Percentiles rank a stretch among this genome's conserved stretches.
These are phyloP conservation scores for Delphinapterus leucas DNA, from an alignment of 2,113 vertebrate genomes.

Conservation along the genomic window DNA sequence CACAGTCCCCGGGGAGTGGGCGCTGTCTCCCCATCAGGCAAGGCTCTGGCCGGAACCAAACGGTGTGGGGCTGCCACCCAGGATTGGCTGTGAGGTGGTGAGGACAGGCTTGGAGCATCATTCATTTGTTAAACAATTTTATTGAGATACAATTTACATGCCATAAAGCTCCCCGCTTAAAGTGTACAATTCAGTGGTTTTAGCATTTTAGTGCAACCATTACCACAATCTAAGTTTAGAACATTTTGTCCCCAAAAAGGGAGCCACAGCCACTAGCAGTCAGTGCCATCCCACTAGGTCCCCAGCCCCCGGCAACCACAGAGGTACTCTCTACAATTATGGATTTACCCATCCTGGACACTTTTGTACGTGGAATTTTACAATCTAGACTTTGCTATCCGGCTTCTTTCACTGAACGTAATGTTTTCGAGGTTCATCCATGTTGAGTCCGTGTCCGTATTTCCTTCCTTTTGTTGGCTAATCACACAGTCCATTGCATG, in stretches of 20 bases:
- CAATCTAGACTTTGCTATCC: accelerated
- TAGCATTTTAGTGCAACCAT: neutral
- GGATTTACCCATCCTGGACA: neutral
- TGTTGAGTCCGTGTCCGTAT: neutral
- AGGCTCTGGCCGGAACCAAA: neutral
- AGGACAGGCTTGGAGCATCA: neutral
- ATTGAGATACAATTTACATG: neutral
- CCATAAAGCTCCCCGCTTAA: accelerated
- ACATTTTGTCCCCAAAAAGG: neutral
- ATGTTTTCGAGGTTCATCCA: neutral
- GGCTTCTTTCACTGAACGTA: neutral
- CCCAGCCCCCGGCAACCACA: neutral
- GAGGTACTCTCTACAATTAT: neutral
- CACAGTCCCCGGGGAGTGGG: neutral
- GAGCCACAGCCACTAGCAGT: neutral
- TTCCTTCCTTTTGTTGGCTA: neutral
- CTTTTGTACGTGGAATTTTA: neutral
- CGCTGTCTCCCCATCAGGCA: accelerated
- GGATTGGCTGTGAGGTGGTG: neutral
- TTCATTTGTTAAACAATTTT: neutral
- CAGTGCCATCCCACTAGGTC: too few species aligned
- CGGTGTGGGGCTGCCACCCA: neutral
- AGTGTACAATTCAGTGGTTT: neutral
- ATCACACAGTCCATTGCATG: neutral
- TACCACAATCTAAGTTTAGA: neutral